A percentile compares a stretch with the other conserved stretches of the same genome.
These are phyloP conservation scores for Hucho hucho DNA, from an alignment of 2,113 vertebrate species.

Conservation along the genomic window DNA sequence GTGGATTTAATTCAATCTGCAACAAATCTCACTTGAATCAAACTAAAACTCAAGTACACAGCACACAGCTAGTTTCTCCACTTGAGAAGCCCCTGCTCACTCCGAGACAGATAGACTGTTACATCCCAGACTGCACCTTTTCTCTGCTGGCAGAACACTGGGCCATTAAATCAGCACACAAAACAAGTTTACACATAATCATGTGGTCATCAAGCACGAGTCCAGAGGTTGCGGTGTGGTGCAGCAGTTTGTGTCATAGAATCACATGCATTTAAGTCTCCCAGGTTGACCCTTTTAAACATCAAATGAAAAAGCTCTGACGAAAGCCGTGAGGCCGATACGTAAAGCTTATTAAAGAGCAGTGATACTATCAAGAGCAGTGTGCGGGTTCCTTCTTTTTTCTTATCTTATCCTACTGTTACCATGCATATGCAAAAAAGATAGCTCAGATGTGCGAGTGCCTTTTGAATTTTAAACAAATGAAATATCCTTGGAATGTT, in stretches of 20 bases:
- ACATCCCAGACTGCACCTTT: not conserved
- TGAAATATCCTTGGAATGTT: too few relatives aligned
- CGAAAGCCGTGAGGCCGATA: too few relatives aligned
- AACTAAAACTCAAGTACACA: constrained; percentile 12
- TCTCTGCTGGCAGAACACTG: too few relatives aligned
- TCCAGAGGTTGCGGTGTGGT: constrained; percentile 37
- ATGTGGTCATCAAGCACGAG: constrained; percentile 18
- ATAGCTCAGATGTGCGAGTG: too few relatives aligned
- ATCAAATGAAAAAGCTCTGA: not conserved
- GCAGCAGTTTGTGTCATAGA: constrained; percentile 51
- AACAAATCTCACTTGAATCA: not conserved
- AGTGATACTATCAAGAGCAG: too few relatives aligned
- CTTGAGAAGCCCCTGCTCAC: constrained; percentile 27
- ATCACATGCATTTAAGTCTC: constrained; percentile 50
- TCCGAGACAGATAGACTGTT: not conserved
- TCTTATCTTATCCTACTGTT: too few relatives aligned
- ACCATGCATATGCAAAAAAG: too few relatives aligned
- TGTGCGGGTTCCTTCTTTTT: too few relatives aligned
- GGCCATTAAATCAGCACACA: constrained; percentile 17
- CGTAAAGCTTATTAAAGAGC: too few relatives aligned
- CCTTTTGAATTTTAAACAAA: not conserved
- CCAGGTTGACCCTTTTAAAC: constrained; percentile 1
- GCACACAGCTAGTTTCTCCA: not conserved
- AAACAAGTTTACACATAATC: constrained; percentile 32
- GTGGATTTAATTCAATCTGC: not conserved